Base-by-base conservation (phyloP, 2,888 invertebrate genomes). In the Acanthopleura granulata region DNA sequence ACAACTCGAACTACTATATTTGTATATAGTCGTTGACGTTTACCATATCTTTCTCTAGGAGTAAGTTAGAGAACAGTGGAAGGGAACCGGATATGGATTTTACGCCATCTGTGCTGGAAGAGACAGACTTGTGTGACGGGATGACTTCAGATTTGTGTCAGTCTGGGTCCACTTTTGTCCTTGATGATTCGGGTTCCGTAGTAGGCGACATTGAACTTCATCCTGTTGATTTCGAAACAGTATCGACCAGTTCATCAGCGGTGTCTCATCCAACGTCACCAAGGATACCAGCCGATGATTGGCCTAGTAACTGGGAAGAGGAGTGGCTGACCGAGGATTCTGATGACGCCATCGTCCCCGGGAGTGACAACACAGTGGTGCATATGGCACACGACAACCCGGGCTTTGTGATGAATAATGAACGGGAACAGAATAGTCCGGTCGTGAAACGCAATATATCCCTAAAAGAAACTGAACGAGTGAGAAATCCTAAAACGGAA, bases 341-440 rank as follows among this genome's bases (percentile, higher is more conserved):
- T 27, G 25, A 22, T 22, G 29, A 22, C 15, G 66, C 1, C 22
- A 66, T 27, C 16, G 66, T 27, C 16, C 16, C 12, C 16, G 15
- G 16, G 6, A 22, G 16, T 66, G 66, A 66, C 4, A 14, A 6
- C 22, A 22, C 18, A n/a, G 1, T n/a, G 22, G 22, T 18, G n/a
- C n/a, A n/a, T 15, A 27, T 66, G 16, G 66, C 12, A 22, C 16
- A 22, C 16, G 71, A 71, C 25, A 71, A 71, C 25, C 40, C 49
- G 14, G 71, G 18, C 16, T 71, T 71, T 71, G 49, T 71, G n/a
- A 40, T 71, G 71, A 71, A 71, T 49, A 66, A 66, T 14, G 66
- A 66, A 66, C 6, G 66, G 29, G 12, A 66, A 6, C 22, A 66
- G 16, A 22, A 14, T 6, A 22, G 6, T 22, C 6, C 66, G 6